Base-by-base conservation (phyloP, 2,113 vertebrate species). In the Lipophrys pholis region DNA sequence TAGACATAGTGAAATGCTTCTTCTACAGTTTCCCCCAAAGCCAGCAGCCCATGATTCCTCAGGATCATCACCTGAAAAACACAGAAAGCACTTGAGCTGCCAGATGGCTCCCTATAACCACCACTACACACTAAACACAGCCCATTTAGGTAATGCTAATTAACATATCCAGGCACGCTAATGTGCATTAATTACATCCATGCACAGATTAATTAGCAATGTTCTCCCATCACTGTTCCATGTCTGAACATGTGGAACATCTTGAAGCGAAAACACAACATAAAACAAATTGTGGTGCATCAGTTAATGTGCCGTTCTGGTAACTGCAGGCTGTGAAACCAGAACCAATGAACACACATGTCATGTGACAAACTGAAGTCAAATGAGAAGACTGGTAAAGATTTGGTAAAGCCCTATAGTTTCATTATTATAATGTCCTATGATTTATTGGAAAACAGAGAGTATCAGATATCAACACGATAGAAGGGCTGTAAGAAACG, bases 1-100 rank as follows among this genome's bases (percentile, higher is more conserved):
- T 96, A 97, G 78, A 97, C 93, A 53, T 97, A 97, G 89, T 97
- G 95, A 90, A 99, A 98, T 66, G 97, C 96, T 85, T 99, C 97
- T 71, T 98, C 97, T 40, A 96, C 85, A 7, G 96, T 97, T 84
- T 97, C 96, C 83, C 97, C 97, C 57, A 99, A 92, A 46, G 96
- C 96, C 39, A 98, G 89, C 53, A 99, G 92, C 14, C 97, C 97
- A 51, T 98, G 97, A 86, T 98, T 98, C 90, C 96, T 95, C 82
- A 99, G 93, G 15, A 98, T 94, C 92, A 99, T 93, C 49, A 99
- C 95, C 97, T 98, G 54, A 66, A 71, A 68, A 72, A 82, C 66
- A 67, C n/a, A 56, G n/a, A 39, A 8, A 58, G 71, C 46, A 12
- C 8, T 39, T 66, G 6, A 57, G 49, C 53, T 53, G 17, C 21